phyloP scores from a whole-genome alignment of 2,888 invertebrate genomes.

The Eucera pruinosa region DNA sequence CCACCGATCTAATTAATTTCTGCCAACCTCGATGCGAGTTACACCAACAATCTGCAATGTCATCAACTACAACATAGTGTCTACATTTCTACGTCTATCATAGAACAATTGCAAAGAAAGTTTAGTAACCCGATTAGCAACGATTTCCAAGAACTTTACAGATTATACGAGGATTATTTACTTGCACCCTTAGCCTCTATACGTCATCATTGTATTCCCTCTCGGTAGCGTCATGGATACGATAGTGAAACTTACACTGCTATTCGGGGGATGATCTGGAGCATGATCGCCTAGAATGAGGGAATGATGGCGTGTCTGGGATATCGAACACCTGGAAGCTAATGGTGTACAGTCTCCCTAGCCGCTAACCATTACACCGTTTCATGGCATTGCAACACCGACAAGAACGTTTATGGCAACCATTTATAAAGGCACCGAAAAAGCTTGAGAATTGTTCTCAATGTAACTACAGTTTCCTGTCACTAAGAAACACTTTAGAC shows the following conservation, averaged over 20 bases:
- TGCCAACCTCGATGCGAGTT: not conserved
- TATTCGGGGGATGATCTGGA: constrained; percentile 74
- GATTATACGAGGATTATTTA: constrained; percentile 72
- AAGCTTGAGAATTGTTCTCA: constrained; percentile 57
- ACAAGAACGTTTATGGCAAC: constrained; percentile 67
- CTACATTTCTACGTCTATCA: constrained; percentile 14
- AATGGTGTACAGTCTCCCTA: constrained; percentile 73
- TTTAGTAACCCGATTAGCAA: constrained; percentile 59
- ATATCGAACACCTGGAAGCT: constrained; percentile 81
- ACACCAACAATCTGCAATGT: constrained; percentile 7
- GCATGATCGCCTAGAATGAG: constrained; percentile 73
- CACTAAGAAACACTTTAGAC: constrained; percentile 4
- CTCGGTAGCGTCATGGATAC: constrained; percentile 13
- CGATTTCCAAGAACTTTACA: constrained; percentile 61
- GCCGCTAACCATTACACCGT: constrained; percentile 53
- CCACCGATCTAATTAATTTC: constrained; percentile 37
- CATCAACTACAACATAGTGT: constrained; percentile 22
- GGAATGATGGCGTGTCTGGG: constrained; percentile 72
- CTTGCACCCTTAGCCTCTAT: constrained; percentile 49
- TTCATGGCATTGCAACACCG: constrained; percentile 70
- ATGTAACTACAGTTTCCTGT: constrained; percentile 32
- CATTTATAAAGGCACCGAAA: constrained; percentile 73
- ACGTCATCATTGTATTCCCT: constrained; percentile 9
- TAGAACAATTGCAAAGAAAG: constrained; percentile 27
- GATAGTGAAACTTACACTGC: constrained; percentile 64